phyloP scores from a whole-genome alignment of 2,797 vertebrate species.

The Poecilia gillii region DNA sequence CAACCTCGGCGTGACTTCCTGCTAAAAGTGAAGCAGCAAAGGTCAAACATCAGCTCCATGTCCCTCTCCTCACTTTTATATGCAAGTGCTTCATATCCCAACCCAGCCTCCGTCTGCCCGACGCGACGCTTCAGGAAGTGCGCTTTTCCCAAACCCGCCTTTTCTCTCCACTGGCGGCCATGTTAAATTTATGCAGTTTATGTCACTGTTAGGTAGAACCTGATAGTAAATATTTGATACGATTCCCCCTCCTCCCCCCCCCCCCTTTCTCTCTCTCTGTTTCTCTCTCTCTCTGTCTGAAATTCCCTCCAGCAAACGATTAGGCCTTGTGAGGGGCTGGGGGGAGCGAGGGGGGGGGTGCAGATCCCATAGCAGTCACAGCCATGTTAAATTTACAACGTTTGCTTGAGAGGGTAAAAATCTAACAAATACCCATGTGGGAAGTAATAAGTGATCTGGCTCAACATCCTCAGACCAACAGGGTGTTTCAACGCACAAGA shows the following conservation, averaged over 20 bases:
- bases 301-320: slow-evolving; percentile 61
- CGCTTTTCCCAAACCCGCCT: slow-evolving; percentile 33
- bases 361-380: slow-evolving; percentile 26
- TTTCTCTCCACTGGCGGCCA: slow-evolving; percentile 63
- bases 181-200: slow-evolving; percentile 75
- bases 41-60: slow-evolving; percentile 36
- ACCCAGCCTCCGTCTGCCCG: slow-evolving; percentile 24
- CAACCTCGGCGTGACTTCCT: slow-evolving; percentile 29
- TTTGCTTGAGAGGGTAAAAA: slow-evolving; percentile 63
- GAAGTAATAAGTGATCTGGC: slow-evolving; percentile 38
- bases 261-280: background rate
- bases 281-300: slow-evolving; percentile 34
- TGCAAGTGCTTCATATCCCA: slow-evolving; percentile 31
- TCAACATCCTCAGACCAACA: background rate
- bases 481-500: background rate
- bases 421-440: slow-evolving; percentile 23
- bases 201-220: slow-evolving; percentile 60
- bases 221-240: slow-evolving; percentile 76
- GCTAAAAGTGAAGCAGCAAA: slow-evolving; percentile 35
- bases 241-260: slow-evolving; percentile 40
- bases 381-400: slow-evolving; percentile 68
- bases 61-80: slow-evolving; percentile 25
- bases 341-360: slow-evolving; percentile 1
- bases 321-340: slow-evolving; percentile 30
- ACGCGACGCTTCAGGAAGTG: slow-evolving; percentile 39